phyloP scores from a whole-genome alignment of 2,797 vertebrate species.

The Artibeus jamaicensis region DNA sequence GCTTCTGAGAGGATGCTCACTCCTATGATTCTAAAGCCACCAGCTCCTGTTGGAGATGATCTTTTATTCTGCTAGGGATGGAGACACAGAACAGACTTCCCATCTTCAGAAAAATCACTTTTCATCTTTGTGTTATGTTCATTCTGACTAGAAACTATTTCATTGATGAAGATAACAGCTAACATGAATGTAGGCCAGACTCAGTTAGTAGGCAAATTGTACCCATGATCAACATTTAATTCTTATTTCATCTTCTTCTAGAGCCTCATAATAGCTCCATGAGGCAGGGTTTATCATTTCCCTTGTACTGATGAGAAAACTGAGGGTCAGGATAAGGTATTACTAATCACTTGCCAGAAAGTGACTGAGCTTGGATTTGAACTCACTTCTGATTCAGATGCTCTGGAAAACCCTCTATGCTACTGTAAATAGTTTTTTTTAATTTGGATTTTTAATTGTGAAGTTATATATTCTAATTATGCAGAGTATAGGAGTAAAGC shows the following conservation, averaged over 20 bases:
- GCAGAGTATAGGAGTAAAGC: not conserved
- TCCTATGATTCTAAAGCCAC: not conserved
- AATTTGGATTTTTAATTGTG: not conserved
- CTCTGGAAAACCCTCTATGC: not conserved
- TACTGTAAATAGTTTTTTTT: not conserved
- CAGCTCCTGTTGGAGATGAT: not conserved
- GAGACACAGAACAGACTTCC: not conserved
- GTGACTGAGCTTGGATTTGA: not conserved
- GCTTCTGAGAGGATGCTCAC: not conserved
- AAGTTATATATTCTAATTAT: not conserved
- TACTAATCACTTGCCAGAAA: not conserved
- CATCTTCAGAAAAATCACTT: not conserved
- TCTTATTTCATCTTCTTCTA: not conserved
- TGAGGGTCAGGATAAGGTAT: not conserved
- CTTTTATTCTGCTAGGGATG: not conserved
- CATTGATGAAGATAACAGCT: not conserved
- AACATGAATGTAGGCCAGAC: not conserved
- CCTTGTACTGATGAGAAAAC: not conserved
- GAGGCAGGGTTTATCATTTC: not conserved
- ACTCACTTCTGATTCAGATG: not conserved
- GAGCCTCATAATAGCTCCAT: not conserved
- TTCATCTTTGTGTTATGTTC: not conserved
- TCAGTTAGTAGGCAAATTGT: not conserved
- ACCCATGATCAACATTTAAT: not conserved
- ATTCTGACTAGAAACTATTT: not conserved